Percentiles rank a stretch among this genome's conserved stretches.
phyloP scores from a whole-genome alignment of 2,888 invertebrate genomes.

The Drosophila buzzatii region DNA sequence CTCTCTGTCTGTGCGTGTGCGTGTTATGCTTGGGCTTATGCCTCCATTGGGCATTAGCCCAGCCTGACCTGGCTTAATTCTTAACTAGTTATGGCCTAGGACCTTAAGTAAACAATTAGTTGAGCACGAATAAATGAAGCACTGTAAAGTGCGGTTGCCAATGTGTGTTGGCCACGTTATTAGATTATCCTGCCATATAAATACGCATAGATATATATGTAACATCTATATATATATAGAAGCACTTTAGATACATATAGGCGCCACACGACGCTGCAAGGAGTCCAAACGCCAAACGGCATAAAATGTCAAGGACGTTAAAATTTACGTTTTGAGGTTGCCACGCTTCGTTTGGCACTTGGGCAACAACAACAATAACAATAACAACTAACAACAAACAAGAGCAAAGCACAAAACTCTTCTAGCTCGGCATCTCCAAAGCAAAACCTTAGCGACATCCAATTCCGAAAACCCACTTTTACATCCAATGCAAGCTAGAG shows the following conservation, averaged over 20 bases:
- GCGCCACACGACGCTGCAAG: slow-evolving; percentile 33
- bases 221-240: not conserved
- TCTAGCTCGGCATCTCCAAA: slow-evolving; percentile 39
- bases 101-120: slow-evolving; percentile 43
- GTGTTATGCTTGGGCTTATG: slow-evolving; percentile 2
- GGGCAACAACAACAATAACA: slow-evolving; percentile 22
- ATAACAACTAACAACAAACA: slow-evolving; percentile 19
- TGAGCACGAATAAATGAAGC: slow-evolving; percentile 34
- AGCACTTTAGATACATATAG: slow-evolving; percentile 10
- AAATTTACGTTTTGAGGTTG: slow-evolving; percentile 68
- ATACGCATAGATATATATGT: slow-evolving; percentile 1
- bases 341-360: slow-evolving; percentile 58
- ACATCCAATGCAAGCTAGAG: slow-evolving; percentile 23
- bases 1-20: slow-evolving; percentile 2
- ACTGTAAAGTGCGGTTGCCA: slow-evolving; percentile 13
- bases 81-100: slow-evolving; percentile 46
- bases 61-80: slow-evolving; percentile 46
- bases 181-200: slow-evolving; percentile 27
- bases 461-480: slow-evolving; percentile 47
- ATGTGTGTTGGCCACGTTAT: slow-evolving; percentile 19
- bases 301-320: slow-evolving; percentile 72
- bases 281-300: slow-evolving; percentile 56
- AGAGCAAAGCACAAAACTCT: slow-evolving; percentile 20
- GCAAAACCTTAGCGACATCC: slow-evolving; percentile 58
- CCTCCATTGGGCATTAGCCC: slow-evolving; percentile 12